A percentile compares a stretch with the other conserved stretches of the same genome.
These are phyloP conservation scores for Anguilla anguilla DNA, from an alignment of 2,797 vertebrate genomes.

Conservation along the genomic window DNA sequence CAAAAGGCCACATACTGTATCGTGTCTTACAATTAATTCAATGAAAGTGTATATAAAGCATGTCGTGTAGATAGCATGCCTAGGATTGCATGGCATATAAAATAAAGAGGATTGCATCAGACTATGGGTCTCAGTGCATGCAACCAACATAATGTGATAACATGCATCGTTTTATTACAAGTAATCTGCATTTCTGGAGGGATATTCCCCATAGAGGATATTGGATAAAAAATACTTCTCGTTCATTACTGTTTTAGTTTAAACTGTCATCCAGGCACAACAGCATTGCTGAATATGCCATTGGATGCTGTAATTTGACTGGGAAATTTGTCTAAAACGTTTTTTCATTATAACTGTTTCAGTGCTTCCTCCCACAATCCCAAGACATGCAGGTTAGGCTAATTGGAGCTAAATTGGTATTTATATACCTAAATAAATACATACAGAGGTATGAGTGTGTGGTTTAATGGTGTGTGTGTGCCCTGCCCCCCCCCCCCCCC, in stretches of 20 bases:
- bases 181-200: background rate
- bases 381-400: too few species aligned
- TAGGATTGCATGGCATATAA: background rate
- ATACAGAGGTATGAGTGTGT: too few species aligned
- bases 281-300: background rate
- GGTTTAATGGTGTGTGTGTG: too few species aligned
- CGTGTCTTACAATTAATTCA: background rate
- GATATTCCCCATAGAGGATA: background rate
- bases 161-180: background rate
- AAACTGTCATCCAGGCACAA: background rate
- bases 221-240: background rate
- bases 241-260: background rate
- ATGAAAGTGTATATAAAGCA: background rate
- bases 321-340: background rate
- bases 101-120: background rate
- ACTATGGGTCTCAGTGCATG: background rate
- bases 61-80: background rate
- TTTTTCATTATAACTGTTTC: background rate
- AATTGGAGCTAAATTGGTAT: too few species aligned
- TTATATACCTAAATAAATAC: too few species aligned
- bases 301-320: background rate
- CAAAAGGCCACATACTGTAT: background rate
- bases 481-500: too few species aligned
- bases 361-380: too few species aligned
- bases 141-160: background rate